phyloP scores from a whole-genome alignment of 37 sponge, comb jelly and placozoan genomes.

The Spongilla lacustris region DNA sequence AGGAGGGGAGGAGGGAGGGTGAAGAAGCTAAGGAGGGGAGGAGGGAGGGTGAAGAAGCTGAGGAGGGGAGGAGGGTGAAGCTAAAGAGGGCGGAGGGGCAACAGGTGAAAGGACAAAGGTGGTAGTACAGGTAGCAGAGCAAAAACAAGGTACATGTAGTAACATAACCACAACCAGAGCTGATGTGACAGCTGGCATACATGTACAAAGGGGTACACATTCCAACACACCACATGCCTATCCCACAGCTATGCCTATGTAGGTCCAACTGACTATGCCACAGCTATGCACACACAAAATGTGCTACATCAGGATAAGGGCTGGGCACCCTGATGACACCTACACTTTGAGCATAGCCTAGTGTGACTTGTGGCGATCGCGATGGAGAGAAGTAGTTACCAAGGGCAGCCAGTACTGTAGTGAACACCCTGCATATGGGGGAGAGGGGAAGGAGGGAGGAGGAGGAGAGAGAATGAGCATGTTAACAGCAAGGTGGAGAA shows the following conservation, averaged over 20 bases:
- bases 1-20: neutral
- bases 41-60: neutral
- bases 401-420: constrained; percentile 70
- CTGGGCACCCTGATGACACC: too few relatives aligned
- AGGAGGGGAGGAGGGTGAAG: neutral
- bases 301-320: too few relatives aligned
- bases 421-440: constrained; percentile 58
- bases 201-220: neutral
- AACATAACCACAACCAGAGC: neutral
- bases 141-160: neutral
- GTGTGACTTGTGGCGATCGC: constrained; percentile 40
- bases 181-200: neutral
- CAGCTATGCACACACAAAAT: neutral
- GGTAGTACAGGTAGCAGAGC: too few relatives aligned
- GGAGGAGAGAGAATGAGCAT: neutral
- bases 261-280: neutral
- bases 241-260: neutral
- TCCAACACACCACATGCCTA: neutral
- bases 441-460: too few relatives aligned
- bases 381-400: constrained; percentile 74
- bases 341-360: constrained; percentile 57
- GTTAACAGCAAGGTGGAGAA: neutral
- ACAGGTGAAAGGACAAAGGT: neutral
- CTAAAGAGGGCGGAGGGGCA: neutral
- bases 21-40: neutral